A percentile compares a stretch with the other conserved stretches of the same genome.
These are phyloP conservation scores for Platypus cylindrus DNA, from an alignment of 2,888 invertebrate genomes.

Conservation along the genomic window DNA sequence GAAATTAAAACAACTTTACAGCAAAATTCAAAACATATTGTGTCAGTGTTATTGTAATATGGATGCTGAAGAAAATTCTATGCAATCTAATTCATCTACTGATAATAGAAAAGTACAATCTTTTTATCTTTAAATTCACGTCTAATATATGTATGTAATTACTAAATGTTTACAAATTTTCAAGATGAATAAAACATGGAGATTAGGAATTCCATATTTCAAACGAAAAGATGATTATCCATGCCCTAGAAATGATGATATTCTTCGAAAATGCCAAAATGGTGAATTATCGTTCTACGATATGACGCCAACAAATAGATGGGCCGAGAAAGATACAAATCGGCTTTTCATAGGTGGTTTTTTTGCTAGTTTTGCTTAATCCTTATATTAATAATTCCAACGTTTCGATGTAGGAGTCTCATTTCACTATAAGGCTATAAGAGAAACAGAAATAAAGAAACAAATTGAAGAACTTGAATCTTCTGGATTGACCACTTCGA, in stretches of 20 bases:
- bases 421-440: constrained; percentile 20
- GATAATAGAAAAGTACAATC: too few relatives aligned
- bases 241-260: constrained; percentile 47
- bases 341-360: constrained; percentile 16
- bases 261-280: constrained; percentile 24
- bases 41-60: too few relatives aligned
- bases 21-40: too few relatives aligned
- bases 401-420: constrained; percentile 16
- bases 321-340: constrained; percentile 26
- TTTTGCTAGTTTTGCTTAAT: neutral
- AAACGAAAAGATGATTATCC: constrained; percentile 34
- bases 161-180: too few relatives aligned
- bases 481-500: too few relatives aligned
- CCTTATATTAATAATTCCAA: neutral
- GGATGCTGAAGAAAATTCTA: too few relatives aligned
- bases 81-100: too few relatives aligned
- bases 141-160: too few relatives aligned
- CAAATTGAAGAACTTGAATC: constrained; percentile 3
- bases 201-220: constrained; percentile 14
- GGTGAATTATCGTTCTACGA: constrained; percentile 21
- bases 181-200: constrained; percentile 11
- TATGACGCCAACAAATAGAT: constrained; percentile 24
- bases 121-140: too few relatives aligned
- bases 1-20: too few relatives aligned
- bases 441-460: constrained; percentile 13